A percentile compares a stretch with the other conserved stretches of the same genome.
Conservation (phyloP, 2,113 vertebrate species). For the Syngnathus scovelli region DNA sequence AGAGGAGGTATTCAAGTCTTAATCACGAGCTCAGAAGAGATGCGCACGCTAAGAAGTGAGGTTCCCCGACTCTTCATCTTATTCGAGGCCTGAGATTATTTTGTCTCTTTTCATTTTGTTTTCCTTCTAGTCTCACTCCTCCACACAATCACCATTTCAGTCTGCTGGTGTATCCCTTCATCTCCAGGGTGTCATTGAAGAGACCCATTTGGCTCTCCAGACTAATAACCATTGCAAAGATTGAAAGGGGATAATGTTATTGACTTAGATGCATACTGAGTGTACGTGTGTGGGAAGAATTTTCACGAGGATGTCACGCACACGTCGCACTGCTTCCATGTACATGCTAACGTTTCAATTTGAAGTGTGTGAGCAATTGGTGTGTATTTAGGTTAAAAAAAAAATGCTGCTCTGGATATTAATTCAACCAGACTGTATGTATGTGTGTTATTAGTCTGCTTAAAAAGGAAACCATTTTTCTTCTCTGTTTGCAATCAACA, state of each 20-base stretch:
- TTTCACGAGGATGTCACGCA: not conserved
- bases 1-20: not conserved
- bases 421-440: not conserved
- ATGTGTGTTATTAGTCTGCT: not conserved
- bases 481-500: constrained; percentile 36
- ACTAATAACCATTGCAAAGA: constrained; percentile 54
- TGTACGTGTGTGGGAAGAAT: not conserved
- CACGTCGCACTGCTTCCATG: not conserved
- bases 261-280: constrained; percentile 39
- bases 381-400: not conserved
- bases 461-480: not conserved
- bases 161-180: constrained; percentile 57
- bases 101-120: constrained; percentile 23
- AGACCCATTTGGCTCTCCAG: constrained; percentile 49
- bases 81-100: constrained; percentile 3
- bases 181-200: constrained; percentile 58
- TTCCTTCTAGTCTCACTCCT: constrained; percentile 20
- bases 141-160: constrained; percentile 27
- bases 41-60: not conserved
- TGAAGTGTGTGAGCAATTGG: not conserved
- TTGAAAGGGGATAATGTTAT: constrained; percentile 56
- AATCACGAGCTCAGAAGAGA: not conserved
- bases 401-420: not conserved
- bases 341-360: not conserved
- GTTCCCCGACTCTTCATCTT: not conserved